Conservation (phyloP, 1,140 invertebrate genomes). For the Ostrea denselamellosa region DNA sequence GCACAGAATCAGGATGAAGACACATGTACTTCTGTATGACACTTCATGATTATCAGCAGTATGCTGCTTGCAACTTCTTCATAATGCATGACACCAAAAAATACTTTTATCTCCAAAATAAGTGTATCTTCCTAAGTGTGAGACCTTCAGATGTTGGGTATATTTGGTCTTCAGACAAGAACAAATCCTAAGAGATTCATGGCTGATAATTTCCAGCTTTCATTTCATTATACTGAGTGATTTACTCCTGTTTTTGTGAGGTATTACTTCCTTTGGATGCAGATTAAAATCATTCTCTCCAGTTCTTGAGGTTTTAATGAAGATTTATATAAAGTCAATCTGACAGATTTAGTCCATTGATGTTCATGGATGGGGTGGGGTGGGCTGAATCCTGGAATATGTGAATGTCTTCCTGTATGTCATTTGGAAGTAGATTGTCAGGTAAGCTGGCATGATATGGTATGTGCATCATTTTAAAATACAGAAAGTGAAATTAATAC, state of each 20-base stretch:
- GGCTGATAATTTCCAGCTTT: not conserved
- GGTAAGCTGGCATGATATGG: not conserved
- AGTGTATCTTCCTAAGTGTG: too few relatives aligned
- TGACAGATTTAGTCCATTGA: not conserved
- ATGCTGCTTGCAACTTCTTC: too few relatives aligned
- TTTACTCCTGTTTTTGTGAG: constrained; percentile 5
- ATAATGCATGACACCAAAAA: too few relatives aligned
- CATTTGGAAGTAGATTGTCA: too few relatives aligned
- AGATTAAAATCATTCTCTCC: not conserved
- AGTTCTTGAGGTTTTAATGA: not conserved
- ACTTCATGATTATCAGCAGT: too few relatives aligned
- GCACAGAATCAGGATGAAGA: too few relatives aligned
- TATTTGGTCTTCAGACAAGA: not conserved
- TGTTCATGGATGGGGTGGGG: not conserved
- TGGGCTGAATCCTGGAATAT: not conserved
- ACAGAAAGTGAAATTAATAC: not conserved
- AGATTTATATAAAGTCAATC: constrained; percentile 15
- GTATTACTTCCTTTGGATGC: not conserved
- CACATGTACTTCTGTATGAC: too few relatives aligned
- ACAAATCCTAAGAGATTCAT: not conserved
- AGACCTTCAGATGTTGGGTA: not conserved
- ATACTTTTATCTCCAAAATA: too few relatives aligned
- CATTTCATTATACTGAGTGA: constrained; percentile 11
- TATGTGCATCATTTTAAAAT: not conserved
- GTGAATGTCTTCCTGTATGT: not conserved